Percentiles rank a stretch among this genome's conserved stretches.
Evolutionary conservation across 2,888 invertebrate species (phyloP).

Genomic region (Poecilobothrus nobilitatus): DNA sequence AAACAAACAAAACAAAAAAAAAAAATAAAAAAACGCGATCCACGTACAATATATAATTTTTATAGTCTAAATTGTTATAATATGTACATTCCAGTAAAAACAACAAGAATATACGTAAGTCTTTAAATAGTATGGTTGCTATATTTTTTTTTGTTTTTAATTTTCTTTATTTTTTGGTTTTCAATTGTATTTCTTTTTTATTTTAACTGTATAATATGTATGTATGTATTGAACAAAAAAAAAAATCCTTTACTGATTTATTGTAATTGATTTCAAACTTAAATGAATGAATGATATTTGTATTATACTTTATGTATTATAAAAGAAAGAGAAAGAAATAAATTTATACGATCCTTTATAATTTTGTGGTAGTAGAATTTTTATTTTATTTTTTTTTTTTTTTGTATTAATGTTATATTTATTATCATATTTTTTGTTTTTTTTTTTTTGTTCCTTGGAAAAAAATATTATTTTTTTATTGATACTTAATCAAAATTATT

Average conservation of each 20-base stretch:
- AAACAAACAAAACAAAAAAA: no score
- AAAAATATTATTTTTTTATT: neutral
- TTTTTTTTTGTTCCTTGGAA: neutral
- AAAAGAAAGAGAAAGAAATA: neutral
- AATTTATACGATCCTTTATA: neutral
- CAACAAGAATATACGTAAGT: no score
- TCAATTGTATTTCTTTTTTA: neutral
- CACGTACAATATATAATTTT: no score
- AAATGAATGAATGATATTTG: conserved; percentile 1
- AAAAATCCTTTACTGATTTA: conserved; percentile 1
- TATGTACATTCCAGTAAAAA: no score
- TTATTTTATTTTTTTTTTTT: no score
- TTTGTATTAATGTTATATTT: no score
- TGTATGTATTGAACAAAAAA: neutral
- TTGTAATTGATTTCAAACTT: neutral
- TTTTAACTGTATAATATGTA: neutral
- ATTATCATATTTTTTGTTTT: neutral
- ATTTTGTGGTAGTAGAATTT: neutral
- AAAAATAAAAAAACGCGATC: no score
- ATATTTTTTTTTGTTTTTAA: neutral
- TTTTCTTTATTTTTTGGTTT: neutral
- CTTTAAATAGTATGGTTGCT: neutral
- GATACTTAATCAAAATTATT: conserved; percentile 6
- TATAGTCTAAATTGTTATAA: no score
- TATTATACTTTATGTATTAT: neutral